phyloP scores from a whole-genome alignment of 2,888 invertebrate species.

The Quadriops clusia region DNA sequence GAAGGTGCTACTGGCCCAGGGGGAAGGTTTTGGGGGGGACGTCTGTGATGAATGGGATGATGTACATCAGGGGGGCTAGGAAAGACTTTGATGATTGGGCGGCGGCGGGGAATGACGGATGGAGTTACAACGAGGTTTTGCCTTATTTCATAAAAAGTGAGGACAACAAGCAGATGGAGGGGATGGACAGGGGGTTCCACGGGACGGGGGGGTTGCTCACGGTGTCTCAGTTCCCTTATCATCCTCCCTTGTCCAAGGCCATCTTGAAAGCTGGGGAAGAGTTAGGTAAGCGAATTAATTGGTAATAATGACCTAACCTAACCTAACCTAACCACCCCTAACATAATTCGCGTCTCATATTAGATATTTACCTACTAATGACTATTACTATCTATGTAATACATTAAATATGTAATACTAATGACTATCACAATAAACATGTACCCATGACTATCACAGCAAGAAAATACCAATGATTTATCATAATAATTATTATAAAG shows the following conservation, averaged over 20 bases:
- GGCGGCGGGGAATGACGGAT: slow-evolving; percentile 71
- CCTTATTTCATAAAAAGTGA: slow-evolving; percentile 84
- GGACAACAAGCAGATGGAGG: slow-evolving; percentile 58
- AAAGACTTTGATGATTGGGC: slow-evolving; percentile 86
- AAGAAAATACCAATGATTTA: too few relatives aligned
- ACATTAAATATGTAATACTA: too few relatives aligned
- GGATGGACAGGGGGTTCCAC: slow-evolving; percentile 67
- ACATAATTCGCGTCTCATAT: too few relatives aligned
- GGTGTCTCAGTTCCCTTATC: slow-evolving; percentile 73
- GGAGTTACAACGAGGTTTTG: slow-evolving; percentile 80
- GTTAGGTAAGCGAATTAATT: slow-evolving; percentile 46
- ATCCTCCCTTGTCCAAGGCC: slow-evolving; percentile 70
- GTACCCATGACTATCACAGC: too few relatives aligned
- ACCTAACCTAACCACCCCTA: too few relatives aligned
- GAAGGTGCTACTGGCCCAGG: slow-evolving; percentile 73
- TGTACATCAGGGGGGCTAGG: slow-evolving; percentile 81
- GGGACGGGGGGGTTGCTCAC: slow-evolving; percentile 65
- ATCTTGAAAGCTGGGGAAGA: slow-evolving; percentile 69
- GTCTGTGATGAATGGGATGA: slow-evolving; percentile 92
- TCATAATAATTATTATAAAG: too few relatives aligned
- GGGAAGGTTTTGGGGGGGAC: slow-evolving; percentile 87
- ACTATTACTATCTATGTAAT: too few relatives aligned
- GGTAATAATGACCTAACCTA: slow-evolving; percentile 1
- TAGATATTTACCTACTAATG: too few relatives aligned
- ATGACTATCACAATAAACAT: too few relatives aligned